Conservation (phyloP, 2,113 vertebrate species). For the Melanerpes formicivorus region DNA sequence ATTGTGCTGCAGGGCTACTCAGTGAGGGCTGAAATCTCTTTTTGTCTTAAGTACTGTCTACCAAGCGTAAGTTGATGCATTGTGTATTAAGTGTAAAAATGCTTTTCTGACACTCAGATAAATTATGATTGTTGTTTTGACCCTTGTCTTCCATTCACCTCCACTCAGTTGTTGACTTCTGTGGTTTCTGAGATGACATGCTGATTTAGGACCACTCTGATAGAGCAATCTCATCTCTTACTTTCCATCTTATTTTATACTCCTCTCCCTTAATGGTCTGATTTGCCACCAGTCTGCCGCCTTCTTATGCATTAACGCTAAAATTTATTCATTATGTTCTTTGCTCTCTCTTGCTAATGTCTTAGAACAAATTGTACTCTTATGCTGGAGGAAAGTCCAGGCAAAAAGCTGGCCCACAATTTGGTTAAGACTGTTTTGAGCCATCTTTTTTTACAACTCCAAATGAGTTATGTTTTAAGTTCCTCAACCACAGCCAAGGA, state of each 20-base stretch:
- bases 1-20: not conserved
- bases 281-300: conserved; percentile 46
- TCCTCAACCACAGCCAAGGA: conserved; percentile 20
- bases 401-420: conserved; percentile 48
- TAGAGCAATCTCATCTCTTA: conserved; percentile 34
- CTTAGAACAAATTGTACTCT: conserved; percentile 56
- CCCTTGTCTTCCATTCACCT: conserved; percentile 38
- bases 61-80: not conserved
- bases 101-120: conserved; percentile 15
- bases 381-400: conserved; percentile 15
- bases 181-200: conserved; percentile 35
- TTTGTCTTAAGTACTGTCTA: not conserved
- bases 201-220: conserved; percentile 48
- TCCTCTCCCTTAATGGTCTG: conserved; percentile 38
- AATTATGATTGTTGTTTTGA: conserved; percentile 30
- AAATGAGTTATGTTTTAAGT: conserved; percentile 11
- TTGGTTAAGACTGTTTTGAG: conserved; percentile 34
- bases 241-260: conserved; percentile 50
- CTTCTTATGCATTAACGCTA: conserved; percentile 30
- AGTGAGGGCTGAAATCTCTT: not conserved
- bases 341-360: conserved; percentile 26
- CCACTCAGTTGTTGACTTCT: conserved; percentile 27
- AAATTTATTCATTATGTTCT: conserved; percentile 48
- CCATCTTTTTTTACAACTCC: conserved; percentile 4
- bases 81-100: conserved; percentile 25